A percentile compares a stretch with the other conserved stretches of the same genome.
These are phyloP conservation scores for Drosophila austrosaltans DNA, from an alignment of 2,888 invertebrate species.

Conservation along the genomic window DNA sequence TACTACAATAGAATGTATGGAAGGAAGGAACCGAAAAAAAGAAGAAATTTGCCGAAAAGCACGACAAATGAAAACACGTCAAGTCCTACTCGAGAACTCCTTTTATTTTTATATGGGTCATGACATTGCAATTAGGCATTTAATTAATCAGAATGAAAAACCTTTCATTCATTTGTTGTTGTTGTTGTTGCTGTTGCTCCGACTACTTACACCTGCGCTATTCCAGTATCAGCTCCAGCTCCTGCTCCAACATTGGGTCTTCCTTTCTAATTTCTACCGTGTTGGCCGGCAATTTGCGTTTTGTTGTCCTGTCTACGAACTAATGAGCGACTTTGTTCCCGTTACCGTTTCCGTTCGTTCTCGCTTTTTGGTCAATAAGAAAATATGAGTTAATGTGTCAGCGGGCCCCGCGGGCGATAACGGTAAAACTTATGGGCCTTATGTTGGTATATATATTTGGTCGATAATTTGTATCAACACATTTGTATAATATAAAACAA, in stretches of 20 bases:
- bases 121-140: constrained; percentile 48
- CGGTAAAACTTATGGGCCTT: constrained; percentile 16
- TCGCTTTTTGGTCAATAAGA: constrained; percentile 56
- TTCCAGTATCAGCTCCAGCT: background rate
- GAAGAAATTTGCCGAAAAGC: constrained; percentile 21
- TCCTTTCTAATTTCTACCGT: background rate
- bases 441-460: constrained; percentile 65
- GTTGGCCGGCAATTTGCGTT: constrained; percentile 11
- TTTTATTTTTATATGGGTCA: constrained; percentile 43
- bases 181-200: constrained; percentile 19
- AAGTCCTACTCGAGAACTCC: background rate
- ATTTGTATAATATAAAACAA: constrained; percentile 30
- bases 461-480: constrained; percentile 65
- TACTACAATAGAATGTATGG: constrained; percentile 2
- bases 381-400: constrained; percentile 49
- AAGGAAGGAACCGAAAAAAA: constrained; percentile 21
- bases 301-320: constrained; percentile 1
- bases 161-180: constrained; percentile 43
- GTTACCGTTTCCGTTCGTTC: constrained; percentile 14
- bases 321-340: constrained; percentile 42
- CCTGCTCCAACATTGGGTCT: background rate
- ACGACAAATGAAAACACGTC: constrained; percentile 24
- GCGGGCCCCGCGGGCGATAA: constrained; percentile 19
- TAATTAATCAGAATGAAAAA: constrained; percentile 54
- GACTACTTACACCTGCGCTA: constrained; percentile 19